Evolutionary conservation across 2,797 vertebrate genomes (phyloP), one percentile per base, ranked within the genome.

Genomic region (Tragelaphus oryx): DNA sequence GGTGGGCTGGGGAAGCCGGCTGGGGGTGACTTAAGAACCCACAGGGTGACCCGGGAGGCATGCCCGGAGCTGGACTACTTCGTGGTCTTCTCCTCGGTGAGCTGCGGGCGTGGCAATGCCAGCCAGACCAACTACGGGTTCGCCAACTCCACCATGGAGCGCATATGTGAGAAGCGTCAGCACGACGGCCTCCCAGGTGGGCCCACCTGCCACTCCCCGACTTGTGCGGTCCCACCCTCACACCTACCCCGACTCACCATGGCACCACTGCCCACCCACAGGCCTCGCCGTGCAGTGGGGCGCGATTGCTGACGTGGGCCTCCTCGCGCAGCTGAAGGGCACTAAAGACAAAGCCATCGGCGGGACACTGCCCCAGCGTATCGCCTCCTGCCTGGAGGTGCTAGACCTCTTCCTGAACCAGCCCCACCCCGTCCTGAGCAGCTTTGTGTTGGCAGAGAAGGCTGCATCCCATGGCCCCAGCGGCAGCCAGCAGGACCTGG

Each of bases 81-180:
- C 8, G 99, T 99, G 97, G 99, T 97, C 80, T 99, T 99, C 98
- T 99, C 99, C 55, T 99, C 99, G 0, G 99, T 99, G 98, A 99
- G 99, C 98, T 99, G 99, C 3, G 99, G 99, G 65, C 99, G 99
- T 48, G 99, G 99, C 93, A 99, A 99, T 1, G 99, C 99, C 0
- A 99, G 99, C 41, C 99, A 99, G 96, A 99, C 98, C 97, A 99
- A 99, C 98, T 99, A 99, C 0, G 99, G 99, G 59, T 99, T 99
- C 18, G 99, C 99, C 95, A 99, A 99, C 98, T 99, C 99, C 7
- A 96, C 99, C 88, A 99, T 99, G 99, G 99, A 99, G 92, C 99
- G 99, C 0, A 98, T 99, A 81, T 99, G 99, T 50, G 99, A 99
- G 98, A 98, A 99, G 97, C 98, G 99, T 3, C 96, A 68, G 24